Conservation (phyloP, 2,888 invertebrate species). For the Mechanitis messenoides region DNA sequence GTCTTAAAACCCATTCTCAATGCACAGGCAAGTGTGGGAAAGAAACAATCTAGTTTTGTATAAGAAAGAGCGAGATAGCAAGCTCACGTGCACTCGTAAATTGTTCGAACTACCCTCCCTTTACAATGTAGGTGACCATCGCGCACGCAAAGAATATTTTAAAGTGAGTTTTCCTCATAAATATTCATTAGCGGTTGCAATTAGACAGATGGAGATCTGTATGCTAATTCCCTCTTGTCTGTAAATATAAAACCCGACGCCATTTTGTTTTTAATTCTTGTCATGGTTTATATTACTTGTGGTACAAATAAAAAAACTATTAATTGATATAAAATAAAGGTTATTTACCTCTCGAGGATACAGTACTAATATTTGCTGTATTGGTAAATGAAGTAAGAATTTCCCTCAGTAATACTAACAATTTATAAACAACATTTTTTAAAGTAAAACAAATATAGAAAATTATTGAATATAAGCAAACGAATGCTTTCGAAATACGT, state of each 20-base stretch:
- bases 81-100: constrained; percentile 2
- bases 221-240: constrained; percentile 38
- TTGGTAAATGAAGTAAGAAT: not conserved
- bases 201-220: constrained; percentile 50
- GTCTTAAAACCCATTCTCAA: no score
- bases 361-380: no score
- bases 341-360: no score
- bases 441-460: not conserved
- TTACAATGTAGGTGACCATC: constrained; percentile 10
- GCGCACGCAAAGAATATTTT: constrained; percentile 24
- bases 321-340: no score
- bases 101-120: constrained; percentile 1
- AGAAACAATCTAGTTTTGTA: not conserved
- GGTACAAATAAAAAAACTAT: not conserved
- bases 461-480: constrained; percentile 1
- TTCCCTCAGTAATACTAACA: constrained; percentile 2
- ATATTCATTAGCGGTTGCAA: constrained; percentile 48
- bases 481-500: not conserved
- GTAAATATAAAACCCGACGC: constrained; percentile 17
- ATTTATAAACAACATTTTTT: constrained; percentile 2
- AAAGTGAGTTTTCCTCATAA: constrained; percentile 31
- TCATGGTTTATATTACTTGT: not conserved
- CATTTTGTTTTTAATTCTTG: constrained; percentile 16
- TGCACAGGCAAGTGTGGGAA: no score
- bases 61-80: not conserved